Percentiles rank a stretch among this genome's conserved stretches.
Evolutionary conservation across 2,113 vertebrate species (phyloP).

Genomic region (Gracilinanus agilis): DNA sequence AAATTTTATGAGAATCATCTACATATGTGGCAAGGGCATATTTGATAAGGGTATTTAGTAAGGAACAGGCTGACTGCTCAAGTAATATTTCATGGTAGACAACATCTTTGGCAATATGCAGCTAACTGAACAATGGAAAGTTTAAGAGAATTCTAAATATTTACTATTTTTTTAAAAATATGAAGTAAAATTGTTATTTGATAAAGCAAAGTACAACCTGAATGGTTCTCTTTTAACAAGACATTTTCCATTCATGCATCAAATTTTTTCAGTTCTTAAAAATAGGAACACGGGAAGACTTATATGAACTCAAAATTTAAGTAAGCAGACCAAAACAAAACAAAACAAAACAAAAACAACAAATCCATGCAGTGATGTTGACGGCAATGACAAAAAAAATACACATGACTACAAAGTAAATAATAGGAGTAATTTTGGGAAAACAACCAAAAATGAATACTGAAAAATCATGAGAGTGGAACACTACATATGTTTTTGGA

Average conservation of each 20-base stretch:
- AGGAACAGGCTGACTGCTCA: not conserved
- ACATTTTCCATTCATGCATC: not conserved
- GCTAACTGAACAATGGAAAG: not conserved
- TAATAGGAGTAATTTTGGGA: not conserved
- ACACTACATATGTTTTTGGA: too few species aligned
- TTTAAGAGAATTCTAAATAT: not conserved
- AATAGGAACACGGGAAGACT: not conserved
- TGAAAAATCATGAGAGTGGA: not conserved
- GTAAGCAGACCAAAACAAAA: not conserved
- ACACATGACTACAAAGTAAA: not conserved
- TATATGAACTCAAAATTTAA: not conserved
- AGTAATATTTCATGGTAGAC: not conserved
- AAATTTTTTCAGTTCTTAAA: not conserved
- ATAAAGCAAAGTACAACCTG: not conserved
- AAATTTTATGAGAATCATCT: not conserved
- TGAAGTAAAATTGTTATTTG: not conserved
- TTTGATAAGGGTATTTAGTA: not conserved
- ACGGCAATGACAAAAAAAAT: not conserved
- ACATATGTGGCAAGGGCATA: not conserved
- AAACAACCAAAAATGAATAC: not conserved
- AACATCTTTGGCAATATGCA: not conserved
- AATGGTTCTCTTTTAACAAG: not conserved
- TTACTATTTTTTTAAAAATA: not conserved
- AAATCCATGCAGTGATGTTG: too few species aligned
- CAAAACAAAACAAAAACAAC: not conserved